These are phyloP conservation scores for Pycnonotus jocosus DNA, from an alignment of 2,113 vertebrate species.

Conservation along the genomic window DNA sequence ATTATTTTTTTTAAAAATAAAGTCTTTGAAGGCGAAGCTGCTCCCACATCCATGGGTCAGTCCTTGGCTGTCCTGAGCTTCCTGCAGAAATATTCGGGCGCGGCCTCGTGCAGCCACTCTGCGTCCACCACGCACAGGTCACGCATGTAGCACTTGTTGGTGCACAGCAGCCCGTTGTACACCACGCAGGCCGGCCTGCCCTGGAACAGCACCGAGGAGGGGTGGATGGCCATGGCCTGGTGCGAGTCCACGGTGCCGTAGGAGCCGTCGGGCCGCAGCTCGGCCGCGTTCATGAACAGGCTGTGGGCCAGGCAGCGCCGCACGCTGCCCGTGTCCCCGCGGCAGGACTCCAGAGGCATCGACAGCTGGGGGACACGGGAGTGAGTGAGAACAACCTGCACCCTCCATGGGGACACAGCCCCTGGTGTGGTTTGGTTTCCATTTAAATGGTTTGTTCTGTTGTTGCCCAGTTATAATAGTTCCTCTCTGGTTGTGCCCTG, in stretches of 20 bases:
- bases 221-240: slow-evolving; percentile 89
- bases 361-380: slow-evolving; percentile 72
- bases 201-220: slow-evolving; percentile 92
- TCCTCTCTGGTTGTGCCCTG: no score
- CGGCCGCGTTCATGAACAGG: slow-evolving; percentile 87
- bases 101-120: slow-evolving; percentile 88
- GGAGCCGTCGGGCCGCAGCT: slow-evolving; percentile 86
- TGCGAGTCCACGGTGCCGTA: slow-evolving; percentile 85
- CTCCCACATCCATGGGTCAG: background rate
- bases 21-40: background rate
- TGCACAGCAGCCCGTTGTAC: slow-evolving; percentile 88
- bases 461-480: no score
- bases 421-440: no score
- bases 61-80: slow-evolving; percentile 73
- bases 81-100: slow-evolving; percentile 85
- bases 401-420: background rate
- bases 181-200: slow-evolving; percentile 86
- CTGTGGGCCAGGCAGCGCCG: slow-evolving; percentile 92
- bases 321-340: slow-evolving; percentile 71
- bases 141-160: slow-evolving; percentile 92
- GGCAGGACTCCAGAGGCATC: slow-evolving; percentile 81
- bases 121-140: slow-evolving; percentile 89
- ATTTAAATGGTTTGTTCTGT: no score
- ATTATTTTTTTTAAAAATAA: background rate
- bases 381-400: rapidly evolving